Conservation (phyloP, 2,113 vertebrate genomes). For the Tamias sibiricus region DNA sequence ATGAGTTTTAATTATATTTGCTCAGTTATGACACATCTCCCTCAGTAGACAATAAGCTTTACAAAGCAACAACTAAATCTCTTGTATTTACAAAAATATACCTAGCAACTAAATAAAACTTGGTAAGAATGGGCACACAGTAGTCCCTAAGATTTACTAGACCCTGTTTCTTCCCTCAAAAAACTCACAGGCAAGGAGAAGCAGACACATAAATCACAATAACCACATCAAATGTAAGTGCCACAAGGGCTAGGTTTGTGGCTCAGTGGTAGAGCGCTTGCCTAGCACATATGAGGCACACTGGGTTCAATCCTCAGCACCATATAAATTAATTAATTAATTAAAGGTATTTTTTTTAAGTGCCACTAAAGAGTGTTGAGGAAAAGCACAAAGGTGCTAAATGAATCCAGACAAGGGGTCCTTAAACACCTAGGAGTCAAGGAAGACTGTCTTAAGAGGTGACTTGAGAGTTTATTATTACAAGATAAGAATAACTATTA, state of each 20-base stretch:
- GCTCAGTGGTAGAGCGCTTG: no score
- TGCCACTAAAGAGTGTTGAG: background rate
- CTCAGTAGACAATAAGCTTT: constrained; percentile 20
- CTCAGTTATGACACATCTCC: constrained; percentile 5
- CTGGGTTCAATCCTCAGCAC: no score
- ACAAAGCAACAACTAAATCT: constrained; percentile 40
- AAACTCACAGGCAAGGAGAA: background rate
- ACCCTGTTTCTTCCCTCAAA: background rate
- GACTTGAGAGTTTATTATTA: constrained; percentile 43
- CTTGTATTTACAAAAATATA: constrained; percentile 1
- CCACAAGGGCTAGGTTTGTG: no score
- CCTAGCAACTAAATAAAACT: background rate
- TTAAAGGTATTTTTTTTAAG: background rate
- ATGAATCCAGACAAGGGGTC: background rate
- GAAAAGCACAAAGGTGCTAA: background rate
- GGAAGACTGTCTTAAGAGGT: constrained; percentile 28
- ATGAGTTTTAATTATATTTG: constrained; percentile 38
- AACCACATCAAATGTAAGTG: background rate
- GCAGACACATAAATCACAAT: background rate
- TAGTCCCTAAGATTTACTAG: background rate
- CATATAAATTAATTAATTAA: no score
- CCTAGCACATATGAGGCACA: no score
- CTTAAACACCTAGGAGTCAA: background rate
- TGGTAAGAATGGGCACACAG: background rate
- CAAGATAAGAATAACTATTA: constrained; percentile 11